A percentile compares a stretch with the other conserved stretches of the same genome.
Evolutionary conservation across 2,797 vertebrate species (phyloP).

Genomic region (Onychomys leucogaster): DNA sequence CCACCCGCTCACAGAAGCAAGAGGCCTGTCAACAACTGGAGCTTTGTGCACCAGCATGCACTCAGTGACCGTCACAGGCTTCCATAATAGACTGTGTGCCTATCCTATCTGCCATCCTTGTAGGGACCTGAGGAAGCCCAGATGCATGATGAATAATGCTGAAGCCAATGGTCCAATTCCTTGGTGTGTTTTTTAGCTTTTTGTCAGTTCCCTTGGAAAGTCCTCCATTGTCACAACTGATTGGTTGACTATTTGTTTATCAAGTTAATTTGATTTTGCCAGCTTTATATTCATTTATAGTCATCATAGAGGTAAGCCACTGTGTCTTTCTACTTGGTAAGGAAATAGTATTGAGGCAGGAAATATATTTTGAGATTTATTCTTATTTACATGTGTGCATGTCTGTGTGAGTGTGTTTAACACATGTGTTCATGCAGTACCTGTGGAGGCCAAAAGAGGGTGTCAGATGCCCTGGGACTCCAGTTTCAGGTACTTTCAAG

Average conservation of each 20-base stretch:
- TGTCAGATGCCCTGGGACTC: neutral
- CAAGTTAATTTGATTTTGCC: neutral
- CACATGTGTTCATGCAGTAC: neutral
- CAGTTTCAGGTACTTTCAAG: neutral
- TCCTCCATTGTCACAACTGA: neutral
- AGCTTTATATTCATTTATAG: neutral
- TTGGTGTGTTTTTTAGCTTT: neutral
- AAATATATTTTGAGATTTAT: neutral
- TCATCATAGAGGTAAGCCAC: neutral
- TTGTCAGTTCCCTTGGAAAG: neutral
- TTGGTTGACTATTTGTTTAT: neutral
- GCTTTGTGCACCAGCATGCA: neutral
- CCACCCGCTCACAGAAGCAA: neutral
- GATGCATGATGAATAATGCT: neutral
- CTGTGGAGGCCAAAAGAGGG: neutral
- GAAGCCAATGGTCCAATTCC: neutral
- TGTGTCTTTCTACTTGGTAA: neutral
- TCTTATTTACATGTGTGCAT: neutral
- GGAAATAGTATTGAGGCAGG: neutral
- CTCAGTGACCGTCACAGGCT: slow-evolving; percentile 59
- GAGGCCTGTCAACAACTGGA: neutral
- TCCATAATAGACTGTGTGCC: neutral
- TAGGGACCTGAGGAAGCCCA: neutral
- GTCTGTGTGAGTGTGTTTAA: too few relatives aligned
- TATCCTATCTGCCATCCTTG: neutral